phyloP scores from a whole-genome alignment of 2,797 vertebrate genomes.

The Enteromius argenteus region DNA sequence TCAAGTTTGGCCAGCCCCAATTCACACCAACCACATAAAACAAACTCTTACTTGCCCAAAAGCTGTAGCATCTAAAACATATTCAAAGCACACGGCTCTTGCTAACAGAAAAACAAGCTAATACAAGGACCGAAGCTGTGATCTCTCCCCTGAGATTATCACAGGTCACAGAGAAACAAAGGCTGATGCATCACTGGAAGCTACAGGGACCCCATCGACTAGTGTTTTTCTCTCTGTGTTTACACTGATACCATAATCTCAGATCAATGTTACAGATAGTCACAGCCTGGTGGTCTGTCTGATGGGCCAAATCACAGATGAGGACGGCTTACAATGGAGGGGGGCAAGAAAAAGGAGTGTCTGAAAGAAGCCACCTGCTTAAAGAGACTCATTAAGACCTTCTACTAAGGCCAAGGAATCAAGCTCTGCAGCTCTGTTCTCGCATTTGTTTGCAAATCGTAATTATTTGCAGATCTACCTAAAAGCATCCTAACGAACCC shows the following conservation, averaged over 20 bases:
- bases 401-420: conserved; percentile 14
- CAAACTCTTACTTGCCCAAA: neutral
- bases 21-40: neutral
- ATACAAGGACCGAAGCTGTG: conserved; percentile 25
- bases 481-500: conserved; percentile 36
- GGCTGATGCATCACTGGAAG: conserved; percentile 24
- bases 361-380: conserved; percentile 42
- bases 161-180: conserved; percentile 40
- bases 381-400: conserved; percentile 54
- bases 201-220: conserved; percentile 52
- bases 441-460: conserved; percentile 60
- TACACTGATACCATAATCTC: conserved; percentile 59
- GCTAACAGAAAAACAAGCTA: neutral
- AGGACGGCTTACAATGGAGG: conserved; percentile 8
- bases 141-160: conserved; percentile 30
- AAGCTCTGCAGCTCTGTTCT: neutral
- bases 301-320: conserved; percentile 31
- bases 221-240: conserved; percentile 43
- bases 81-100: neutral
- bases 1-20: neutral
- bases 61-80: neutral
- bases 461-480: conserved; percentile 65
- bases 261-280: conserved; percentile 57
- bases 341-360: neutral
- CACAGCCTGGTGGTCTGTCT: conserved; percentile 21